Base-by-base conservation (phyloP, 2,888 invertebrate species). In the Ophioninae sp. region DNA sequence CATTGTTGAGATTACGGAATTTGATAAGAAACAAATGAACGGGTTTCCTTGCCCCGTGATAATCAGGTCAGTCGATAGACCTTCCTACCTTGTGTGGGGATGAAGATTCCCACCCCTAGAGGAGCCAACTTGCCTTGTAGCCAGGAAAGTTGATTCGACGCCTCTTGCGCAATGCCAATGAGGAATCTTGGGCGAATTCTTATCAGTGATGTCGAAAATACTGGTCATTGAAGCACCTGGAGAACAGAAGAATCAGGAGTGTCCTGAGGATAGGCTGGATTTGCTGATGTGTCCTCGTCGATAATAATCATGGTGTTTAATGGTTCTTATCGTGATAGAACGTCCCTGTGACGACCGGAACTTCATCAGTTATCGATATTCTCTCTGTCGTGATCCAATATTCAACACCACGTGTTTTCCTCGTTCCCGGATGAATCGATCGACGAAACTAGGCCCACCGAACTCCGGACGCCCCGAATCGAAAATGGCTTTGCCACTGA, bases 41-140 rank as follows among this genome's bases (percentile, higher is more conserved):
- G 9, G 76, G 41, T 17, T 79, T 71, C 79, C 79, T 75, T 76
- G 81, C 63, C 58, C 76, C 37, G 73, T 79, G 64, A 71, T 67
- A 82, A 80, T 74, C 85, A 82, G 85, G 85, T 85, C 85, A 85
- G 80, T 85, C 85, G 85, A 85, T 85, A 85, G 75, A 20, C 78
- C 51, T 23, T 6, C n/a, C 30, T 41, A 65, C 44, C 56, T 39
- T 65, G 69, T 0, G 58, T 20, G 10, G 8, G 59, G 9, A 22
- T n/a, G 22, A 59, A 22, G 1, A 7, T 1, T 7, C 22, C 22
- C 23, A 23, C 20, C 17, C 17, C 2, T 9, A 64, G 17, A 64
- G 9, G 30, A 10, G 22, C 59, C 22, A 5, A 20, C 22, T n/a
- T 59, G n/a, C 9, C 59, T 37, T 30, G 10, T 61, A 39, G 22